Conservation (phyloP, 2,888 invertebrate genomes). For the Microctonus brassicae region DNA sequence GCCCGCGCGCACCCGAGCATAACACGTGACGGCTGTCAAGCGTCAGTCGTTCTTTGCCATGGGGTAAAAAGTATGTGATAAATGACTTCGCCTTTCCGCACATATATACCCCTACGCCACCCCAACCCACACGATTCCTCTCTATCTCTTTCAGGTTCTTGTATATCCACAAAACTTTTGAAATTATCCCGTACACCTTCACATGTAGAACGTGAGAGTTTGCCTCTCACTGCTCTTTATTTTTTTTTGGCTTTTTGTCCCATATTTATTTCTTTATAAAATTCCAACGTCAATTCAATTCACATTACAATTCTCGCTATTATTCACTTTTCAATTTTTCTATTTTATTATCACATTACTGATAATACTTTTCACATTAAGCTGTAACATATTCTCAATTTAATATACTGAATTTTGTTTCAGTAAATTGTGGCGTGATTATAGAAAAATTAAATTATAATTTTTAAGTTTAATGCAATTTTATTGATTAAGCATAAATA, state of each 20-base stretch:
- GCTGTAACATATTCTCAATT: no score
- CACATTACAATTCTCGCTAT: constrained; percentile 12
- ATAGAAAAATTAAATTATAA: no score
- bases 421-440: no score
- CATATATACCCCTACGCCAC: constrained; percentile 1
- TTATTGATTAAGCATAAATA: no score
- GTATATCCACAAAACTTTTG: constrained; percentile 8
- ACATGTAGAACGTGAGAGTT: no score
- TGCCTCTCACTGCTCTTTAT: no score
- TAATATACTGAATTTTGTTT: no score
- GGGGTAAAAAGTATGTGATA: constrained; percentile 45
- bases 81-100: constrained; percentile 40
- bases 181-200: constrained; percentile 23
- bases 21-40: constrained; percentile 50
- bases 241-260: no score
- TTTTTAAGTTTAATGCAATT: no score
- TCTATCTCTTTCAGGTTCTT: constrained; percentile 1
- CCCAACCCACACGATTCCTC: constrained; percentile 7
- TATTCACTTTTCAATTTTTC: no score
- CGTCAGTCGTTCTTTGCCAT: constrained; percentile 15
- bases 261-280: constrained; percentile 13
- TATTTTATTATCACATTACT: no score
- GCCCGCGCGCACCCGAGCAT: constrained; percentile 27
- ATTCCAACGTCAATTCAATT: constrained; percentile 32
- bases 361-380: no score